These are phyloP conservation scores for Eurytoma adleriae DNA, from an alignment of 2,888 invertebrate species.

Conservation along the genomic window DNA sequence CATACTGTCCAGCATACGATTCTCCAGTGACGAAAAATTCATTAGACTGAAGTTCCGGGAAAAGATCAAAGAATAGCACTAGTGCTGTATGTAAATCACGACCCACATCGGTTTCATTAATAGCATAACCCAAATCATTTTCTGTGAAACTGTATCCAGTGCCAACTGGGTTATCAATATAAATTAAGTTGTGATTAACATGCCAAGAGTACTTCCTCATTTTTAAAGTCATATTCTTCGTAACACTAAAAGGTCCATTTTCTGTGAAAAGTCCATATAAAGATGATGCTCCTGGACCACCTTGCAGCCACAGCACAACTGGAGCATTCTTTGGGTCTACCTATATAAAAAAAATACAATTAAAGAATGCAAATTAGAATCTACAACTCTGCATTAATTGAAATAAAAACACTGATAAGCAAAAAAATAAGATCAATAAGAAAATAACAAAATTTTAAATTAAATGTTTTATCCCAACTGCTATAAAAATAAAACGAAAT, in stretches of 20 bases:
- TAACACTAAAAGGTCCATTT: constrained; percentile 86
- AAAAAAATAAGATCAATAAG: too few species aligned
- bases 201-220: constrained; percentile 89
- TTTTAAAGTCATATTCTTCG: constrained; percentile 76
- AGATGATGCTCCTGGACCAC: constrained; percentile 90
- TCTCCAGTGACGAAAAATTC: constrained; percentile 94
- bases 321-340: constrained; percentile 80
- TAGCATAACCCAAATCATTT: constrained; percentile 85
- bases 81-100: constrained; percentile 86
- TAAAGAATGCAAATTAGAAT: neutral
- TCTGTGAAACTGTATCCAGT: constrained; percentile 94
- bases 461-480: neutral
- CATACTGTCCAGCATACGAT: constrained; percentile 90
- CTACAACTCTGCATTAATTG: neutral
- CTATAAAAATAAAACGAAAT: neutral
- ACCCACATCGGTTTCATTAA: constrained; percentile 88
- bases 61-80: constrained; percentile 89
- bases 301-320: constrained; percentile 90
- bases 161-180: constrained; percentile 95
- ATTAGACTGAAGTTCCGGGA: constrained; percentile 84
- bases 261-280: constrained; percentile 89
- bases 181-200: constrained; percentile 86
- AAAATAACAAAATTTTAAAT: neutral
- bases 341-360: constrained; percentile 61
- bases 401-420: too few species aligned